Conservation (phyloP, 2,888 invertebrate species). For the Sepiola atlantica region DNA sequence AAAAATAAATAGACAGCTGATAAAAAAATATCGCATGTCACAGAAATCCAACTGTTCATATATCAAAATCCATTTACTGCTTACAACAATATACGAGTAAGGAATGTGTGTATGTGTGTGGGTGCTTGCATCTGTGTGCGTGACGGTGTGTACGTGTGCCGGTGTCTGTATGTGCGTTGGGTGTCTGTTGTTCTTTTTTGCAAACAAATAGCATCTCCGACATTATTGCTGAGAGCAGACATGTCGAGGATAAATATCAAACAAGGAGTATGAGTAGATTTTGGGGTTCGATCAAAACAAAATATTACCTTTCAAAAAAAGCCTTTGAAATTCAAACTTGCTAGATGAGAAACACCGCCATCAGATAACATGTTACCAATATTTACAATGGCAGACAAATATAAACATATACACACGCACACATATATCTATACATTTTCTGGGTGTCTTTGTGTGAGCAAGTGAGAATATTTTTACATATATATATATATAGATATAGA, state of each 20-base stretch:
- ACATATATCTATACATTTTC: too few relatives aligned
- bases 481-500: too few relatives aligned
- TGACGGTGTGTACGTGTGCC: background rate
- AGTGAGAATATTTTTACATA: too few relatives aligned
- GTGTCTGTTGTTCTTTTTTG: background rate
- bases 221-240: background rate
- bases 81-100: background rate
- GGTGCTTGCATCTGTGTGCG: background rate
- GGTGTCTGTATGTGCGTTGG: too few relatives aligned
- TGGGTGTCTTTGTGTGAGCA: too few relatives aligned
- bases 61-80: conserved; percentile 32
- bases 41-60: background rate
- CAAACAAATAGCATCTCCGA: background rate
- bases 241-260: background rate
- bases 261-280: background rate
- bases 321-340: too few relatives aligned
- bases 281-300: background rate
- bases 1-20: background rate
- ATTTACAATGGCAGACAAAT: too few relatives aligned
- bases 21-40: background rate
- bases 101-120: too few relatives aligned
- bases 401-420: too few relatives aligned
- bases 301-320: background rate
- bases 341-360: too few relatives aligned
- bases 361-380: too few relatives aligned